A percentile compares a stretch with the other conserved stretches of the same genome.
phyloP scores from a whole-genome alignment of 2,797 vertebrate genomes.

The Ataeniobius toweri region DNA sequence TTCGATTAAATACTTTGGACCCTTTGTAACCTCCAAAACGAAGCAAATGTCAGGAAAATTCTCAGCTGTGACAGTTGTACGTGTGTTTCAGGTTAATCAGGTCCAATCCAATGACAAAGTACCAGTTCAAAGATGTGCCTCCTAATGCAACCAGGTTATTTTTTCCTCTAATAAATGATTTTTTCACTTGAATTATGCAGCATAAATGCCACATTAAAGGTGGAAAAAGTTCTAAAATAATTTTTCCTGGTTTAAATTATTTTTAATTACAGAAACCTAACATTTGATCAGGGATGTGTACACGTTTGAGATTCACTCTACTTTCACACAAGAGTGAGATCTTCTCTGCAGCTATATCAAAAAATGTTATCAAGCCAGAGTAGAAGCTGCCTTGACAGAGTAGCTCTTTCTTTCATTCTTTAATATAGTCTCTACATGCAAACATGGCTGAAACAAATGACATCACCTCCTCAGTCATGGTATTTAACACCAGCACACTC shows the following conservation, averaged over 20 bases:
- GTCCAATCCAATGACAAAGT: background rate
- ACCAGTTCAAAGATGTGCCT: background rate
- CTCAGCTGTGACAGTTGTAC: background rate
- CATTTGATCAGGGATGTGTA: background rate
- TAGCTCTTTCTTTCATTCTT: constrained; percentile 53
- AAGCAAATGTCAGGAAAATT: background rate
- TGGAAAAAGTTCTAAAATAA: background rate
- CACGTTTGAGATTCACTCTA: background rate
- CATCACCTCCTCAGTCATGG: constrained; percentile 34
- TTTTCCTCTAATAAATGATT: background rate
- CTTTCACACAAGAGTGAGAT: background rate
- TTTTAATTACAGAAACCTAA: background rate
- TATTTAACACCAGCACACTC: constrained; percentile 34
- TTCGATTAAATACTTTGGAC: no score
- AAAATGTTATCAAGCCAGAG: constrained; percentile 18
- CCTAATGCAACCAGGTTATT: background rate
- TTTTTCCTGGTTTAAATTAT: background rate
- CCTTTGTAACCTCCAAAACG: background rate
- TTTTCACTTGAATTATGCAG: background rate
- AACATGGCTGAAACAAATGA: constrained; percentile 64
- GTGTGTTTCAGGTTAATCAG: background rate
- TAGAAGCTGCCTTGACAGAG: constrained; percentile 12
- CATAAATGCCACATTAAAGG: background rate
- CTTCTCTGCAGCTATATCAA: constrained; percentile 3
- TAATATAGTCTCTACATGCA: constrained; percentile 37